Evolutionary conservation across 2,113 vertebrate species (phyloP).

Genomic region (Anguilla japonica): DNA sequence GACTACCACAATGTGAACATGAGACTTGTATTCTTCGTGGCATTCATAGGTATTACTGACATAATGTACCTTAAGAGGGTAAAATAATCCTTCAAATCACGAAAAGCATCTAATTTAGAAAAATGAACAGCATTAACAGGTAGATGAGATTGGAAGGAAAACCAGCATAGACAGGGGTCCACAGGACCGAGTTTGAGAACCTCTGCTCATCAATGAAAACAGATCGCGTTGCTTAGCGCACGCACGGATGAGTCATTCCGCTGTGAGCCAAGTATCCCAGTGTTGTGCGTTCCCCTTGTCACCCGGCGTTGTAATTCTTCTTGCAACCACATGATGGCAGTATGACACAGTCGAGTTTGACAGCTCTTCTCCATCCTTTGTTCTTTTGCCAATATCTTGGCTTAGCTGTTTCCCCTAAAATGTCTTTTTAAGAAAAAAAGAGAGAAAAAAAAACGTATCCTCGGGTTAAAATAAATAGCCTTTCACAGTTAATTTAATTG

Average conservation of each 20-base stretch:
- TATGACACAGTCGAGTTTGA: conserved; percentile 60
- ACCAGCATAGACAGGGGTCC: too few species aligned
- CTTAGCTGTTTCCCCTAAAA: conserved; percentile 14
- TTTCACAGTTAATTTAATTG: conserved; percentile 81
- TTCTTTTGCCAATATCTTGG: conserved; percentile 66
- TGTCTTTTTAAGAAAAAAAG: conserved; percentile 30
- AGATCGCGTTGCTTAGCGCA: too few species aligned
- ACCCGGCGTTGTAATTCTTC: conserved; percentile 24
- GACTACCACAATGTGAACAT: too few species aligned
- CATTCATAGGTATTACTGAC: too few species aligned
- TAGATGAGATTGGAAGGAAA: too few species aligned
- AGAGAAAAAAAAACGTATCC: conserved; percentile 52
- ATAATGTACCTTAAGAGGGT: too few species aligned
- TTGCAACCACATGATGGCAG: conserved; percentile 69
- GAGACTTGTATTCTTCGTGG: too few species aligned
- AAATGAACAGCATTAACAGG: too few species aligned
- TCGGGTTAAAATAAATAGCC: conserved; percentile 78
- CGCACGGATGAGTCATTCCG: not conserved
- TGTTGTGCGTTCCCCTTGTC: not conserved
- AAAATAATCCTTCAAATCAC: too few species aligned
- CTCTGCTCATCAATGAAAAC: too few species aligned
- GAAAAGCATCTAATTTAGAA: too few species aligned
- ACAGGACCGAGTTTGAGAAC: too few species aligned
- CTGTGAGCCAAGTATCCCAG: not conserved
- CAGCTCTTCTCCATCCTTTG: conserved; percentile 59